Percentiles rank a stretch among this genome's conserved stretches.
Evolutionary conservation across 2,888 invertebrate genomes (phyloP).

Genomic region (Erynnis tages): DNA sequence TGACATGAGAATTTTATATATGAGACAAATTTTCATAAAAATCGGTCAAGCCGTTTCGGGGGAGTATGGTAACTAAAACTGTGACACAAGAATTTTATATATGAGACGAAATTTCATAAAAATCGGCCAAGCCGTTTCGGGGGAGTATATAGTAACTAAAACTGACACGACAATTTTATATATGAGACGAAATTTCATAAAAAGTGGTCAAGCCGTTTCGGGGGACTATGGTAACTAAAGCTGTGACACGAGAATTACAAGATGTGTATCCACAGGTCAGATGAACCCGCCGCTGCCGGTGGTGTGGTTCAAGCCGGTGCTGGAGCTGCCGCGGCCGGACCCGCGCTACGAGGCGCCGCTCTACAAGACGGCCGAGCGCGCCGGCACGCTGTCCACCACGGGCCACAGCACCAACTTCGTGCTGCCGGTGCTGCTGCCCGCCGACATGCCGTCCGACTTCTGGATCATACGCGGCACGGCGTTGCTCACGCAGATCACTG

Average conservation of each 20-base stretch:
- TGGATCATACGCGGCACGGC: constrained; percentile 96
- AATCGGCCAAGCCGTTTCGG: too few species aligned
- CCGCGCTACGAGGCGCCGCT: constrained; percentile 88
- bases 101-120: too few species aligned
- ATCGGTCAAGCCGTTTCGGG: too few species aligned
- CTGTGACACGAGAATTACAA: neutral
- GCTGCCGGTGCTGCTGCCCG: constrained; percentile 87
- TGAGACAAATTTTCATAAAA: too few species aligned
- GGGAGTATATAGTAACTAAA: too few species aligned
- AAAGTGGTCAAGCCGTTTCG: too few species aligned
- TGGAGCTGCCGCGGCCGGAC: constrained; percentile 81
- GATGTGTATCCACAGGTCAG: constrained; percentile 77
- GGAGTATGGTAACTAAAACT: too few species aligned
- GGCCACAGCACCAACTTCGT: constrained; percentile 97
- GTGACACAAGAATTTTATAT: too few species aligned
- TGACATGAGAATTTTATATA: too few species aligned
- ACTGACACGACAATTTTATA: too few species aligned
- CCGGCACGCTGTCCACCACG: constrained; percentile 93
- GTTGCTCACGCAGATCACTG: constrained; percentile 89
- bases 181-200: too few species aligned
- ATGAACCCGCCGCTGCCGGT: constrained; percentile 88
- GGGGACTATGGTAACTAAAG: too few species aligned
- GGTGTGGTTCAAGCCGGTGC: constrained; percentile 83
- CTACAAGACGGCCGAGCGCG: constrained; percentile 93
- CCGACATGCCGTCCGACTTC: constrained; percentile 84